Evolutionary conservation across 2,888 invertebrate genomes (phyloP).

Genomic region (Slavum lentiscoides): DNA sequence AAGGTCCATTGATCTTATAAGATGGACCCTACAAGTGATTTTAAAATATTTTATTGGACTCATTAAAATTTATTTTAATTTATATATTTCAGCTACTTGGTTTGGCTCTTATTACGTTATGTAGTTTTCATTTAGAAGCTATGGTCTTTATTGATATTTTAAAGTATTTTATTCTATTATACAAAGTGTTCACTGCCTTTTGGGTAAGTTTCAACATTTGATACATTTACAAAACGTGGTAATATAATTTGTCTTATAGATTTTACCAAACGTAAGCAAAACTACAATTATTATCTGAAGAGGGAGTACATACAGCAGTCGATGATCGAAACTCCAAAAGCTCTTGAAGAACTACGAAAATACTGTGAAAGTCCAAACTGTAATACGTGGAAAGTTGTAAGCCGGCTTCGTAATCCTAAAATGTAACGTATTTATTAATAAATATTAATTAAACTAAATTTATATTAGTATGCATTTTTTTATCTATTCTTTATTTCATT

Average conservation of each 20-base stretch:
- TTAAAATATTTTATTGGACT: constrained; percentile 6
- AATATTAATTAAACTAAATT: neutral
- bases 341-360: constrained; percentile 74
- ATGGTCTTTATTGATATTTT: constrained; percentile 63
- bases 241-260: neutral
- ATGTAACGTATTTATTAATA: constrained; percentile 62
- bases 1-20: constrained; percentile 82
- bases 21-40: constrained; percentile 68
- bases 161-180: constrained; percentile 29
- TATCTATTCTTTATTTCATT: constrained; percentile 56
- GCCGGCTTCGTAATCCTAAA: constrained; percentile 72
- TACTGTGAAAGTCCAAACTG: constrained; percentile 90
- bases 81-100: constrained; percentile 65
- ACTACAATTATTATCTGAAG: constrained; percentile 70
- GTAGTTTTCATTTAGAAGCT: constrained; percentile 81
- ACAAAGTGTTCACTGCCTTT: constrained; percentile 8
- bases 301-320: constrained; percentile 83
- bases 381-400: constrained; percentile 82
- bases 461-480: constrained; percentile 2
- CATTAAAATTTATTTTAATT: neutral
- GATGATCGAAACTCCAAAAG: constrained; percentile 76
- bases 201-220: constrained; percentile 2
- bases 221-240: neutral
- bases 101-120: constrained; percentile 73
- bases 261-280: constrained; percentile 40